Conservation (phyloP, 2,888 invertebrate genomes). For the Vanessa cardui region DNA sequence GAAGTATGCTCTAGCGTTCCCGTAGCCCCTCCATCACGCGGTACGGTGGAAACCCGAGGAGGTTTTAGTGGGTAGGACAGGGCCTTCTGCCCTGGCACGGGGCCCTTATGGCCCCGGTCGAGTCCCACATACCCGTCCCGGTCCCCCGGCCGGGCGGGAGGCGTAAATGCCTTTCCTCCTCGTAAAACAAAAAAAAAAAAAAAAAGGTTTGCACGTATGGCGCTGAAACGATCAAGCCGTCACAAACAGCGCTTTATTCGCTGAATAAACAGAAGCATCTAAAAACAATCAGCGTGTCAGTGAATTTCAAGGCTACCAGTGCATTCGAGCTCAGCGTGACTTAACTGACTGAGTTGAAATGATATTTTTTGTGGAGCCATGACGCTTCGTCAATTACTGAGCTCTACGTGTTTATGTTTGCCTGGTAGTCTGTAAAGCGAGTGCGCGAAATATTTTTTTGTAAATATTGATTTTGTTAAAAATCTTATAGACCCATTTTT, state of each 20-base stretch:
- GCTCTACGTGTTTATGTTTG: conserved; percentile 24
- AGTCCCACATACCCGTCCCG: too few species aligned
- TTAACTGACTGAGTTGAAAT: conserved; percentile 50
- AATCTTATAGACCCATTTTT: too few species aligned
- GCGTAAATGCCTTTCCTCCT: too few species aligned
- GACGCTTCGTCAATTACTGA: conserved; percentile 38
- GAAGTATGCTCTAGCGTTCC: too few species aligned
- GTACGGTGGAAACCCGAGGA: too few species aligned
- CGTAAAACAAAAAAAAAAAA: too few species aligned
- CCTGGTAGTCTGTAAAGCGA: conserved; percentile 28
- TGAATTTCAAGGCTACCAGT: conserved; percentile 64
- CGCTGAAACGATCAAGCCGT: background rate
- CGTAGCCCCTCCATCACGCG: too few species aligned
- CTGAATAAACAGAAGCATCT: conserved; percentile 17
- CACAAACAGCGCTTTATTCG: conserved; percentile 18
- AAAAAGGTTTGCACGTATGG: background rate
- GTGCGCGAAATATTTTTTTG: conserved; percentile 4
- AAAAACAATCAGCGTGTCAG: conserved; percentile 24
- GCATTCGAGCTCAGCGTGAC: conserved; percentile 52
- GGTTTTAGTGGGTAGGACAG: too few species aligned
- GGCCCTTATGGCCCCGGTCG: too few species aligned
- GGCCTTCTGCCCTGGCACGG: too few species aligned
- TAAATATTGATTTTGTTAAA: background rate
- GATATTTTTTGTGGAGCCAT: conserved; percentile 43
- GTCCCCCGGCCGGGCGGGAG: too few species aligned